Evolutionary conservation across 2,888 invertebrate species (phyloP), one percentile per base, ranked within the genome.

Genomic region (Stomorhina lunata): DNA sequence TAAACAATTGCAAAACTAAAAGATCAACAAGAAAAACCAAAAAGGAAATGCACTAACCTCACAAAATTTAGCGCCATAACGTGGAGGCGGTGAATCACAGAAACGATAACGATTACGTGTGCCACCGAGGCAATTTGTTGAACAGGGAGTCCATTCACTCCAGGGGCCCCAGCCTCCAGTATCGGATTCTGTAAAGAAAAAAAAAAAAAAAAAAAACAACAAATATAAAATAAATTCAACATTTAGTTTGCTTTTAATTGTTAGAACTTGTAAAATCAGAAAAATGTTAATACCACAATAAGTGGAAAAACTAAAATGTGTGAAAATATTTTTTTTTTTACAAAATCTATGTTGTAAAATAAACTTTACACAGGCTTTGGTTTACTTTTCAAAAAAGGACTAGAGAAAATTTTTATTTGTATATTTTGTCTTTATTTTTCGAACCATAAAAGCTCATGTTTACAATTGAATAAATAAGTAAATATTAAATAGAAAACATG

Each of bases 51-150:
- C 86, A 84, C 92, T n/a, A n/a, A 96, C 96, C 93, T 96, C 95
- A 88, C 97, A 97, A 91, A 96, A 97, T 89, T 95, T 95, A 10
- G 97, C 96, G 0, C 97, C 97, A 88, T 97, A 96, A 48, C 95
- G 93, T 0, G 97, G 97, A 0, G 96, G 95, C 0, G 97, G 97
- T 0, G 95, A 95, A 90, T 97, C 96, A 88, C 97, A 97, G 91
- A 96, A 95, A 85, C 97, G 93, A 90, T 96, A 96, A 15, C 97
- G 93, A 89, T 95, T 96, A 82, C 95, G 93, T 15, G 95, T 95
- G 0, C 97, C 97, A 63, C 95, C 95, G 50, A 94, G 92, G 87
- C 95, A 95, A 78, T 95, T 95, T 81, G 93, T 94, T 0, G 96
- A 95, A 88, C 97, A 97, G 0, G 95, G 93, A 0, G 96, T 96